phyloP scores from a whole-genome alignment of 2,797 vertebrate species.

The Falco novaeseelandiae region DNA sequence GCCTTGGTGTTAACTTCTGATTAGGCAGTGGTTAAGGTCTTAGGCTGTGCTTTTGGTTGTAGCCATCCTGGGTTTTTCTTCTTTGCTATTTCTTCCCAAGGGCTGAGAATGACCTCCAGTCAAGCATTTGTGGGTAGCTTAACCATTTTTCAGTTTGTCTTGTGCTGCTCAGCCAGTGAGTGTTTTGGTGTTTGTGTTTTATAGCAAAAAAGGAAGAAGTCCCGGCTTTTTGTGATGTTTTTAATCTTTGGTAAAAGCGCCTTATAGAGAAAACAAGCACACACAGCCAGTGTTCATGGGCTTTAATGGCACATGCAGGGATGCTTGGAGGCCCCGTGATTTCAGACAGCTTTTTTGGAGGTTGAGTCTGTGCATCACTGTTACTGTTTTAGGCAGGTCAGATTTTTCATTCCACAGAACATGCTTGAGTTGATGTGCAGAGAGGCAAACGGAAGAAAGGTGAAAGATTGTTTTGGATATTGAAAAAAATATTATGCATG shows the following conservation, averaged over 20 bases:
- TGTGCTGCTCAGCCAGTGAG: background rate
- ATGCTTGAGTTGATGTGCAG: background rate
- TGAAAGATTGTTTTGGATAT: background rate
- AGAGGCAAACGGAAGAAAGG: background rate
- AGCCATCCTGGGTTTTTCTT: background rate
- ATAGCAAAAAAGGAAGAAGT: background rate
- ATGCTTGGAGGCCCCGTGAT: background rate
- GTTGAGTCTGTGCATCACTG: background rate
- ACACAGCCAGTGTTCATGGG: background rate
- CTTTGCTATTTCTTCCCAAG: background rate
- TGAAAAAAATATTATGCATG: background rate
- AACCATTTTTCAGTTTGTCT: background rate
- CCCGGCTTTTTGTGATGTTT: background rate
- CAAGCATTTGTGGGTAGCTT: background rate
- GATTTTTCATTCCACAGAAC: background rate
- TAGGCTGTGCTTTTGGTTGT: background rate
- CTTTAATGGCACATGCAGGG: background rate
- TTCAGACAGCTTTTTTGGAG: background rate
- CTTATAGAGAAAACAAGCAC: background rate
- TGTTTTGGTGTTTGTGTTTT: background rate
- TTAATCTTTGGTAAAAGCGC: background rate
- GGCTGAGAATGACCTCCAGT: background rate
- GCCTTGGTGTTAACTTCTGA: background rate
- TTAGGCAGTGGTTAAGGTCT: background rate
- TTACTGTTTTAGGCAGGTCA: background rate